phyloP scores from a whole-genome alignment of 2,797 vertebrate species.

The Cottoperca gobio region DNA sequence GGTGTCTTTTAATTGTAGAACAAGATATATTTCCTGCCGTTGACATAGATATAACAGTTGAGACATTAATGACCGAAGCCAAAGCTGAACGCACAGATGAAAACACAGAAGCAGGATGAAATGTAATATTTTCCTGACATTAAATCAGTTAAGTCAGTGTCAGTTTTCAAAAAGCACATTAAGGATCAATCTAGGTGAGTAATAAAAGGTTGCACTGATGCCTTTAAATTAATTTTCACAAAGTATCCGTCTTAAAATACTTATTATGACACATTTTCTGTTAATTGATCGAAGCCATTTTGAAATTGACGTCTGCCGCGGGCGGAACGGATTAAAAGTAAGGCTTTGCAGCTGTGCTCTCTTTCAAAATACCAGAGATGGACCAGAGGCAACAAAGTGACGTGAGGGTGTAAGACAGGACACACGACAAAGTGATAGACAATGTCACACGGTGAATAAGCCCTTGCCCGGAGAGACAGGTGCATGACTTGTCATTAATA shows the following conservation, averaged over 20 bases:
- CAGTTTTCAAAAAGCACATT: background rate
- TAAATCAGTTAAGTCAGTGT: background rate
- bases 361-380: conserved; percentile 50
- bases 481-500: conserved; percentile 56
- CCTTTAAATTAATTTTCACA: background rate
- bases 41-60: too few species aligned
- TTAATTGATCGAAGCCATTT: conserved; percentile 21
- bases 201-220: background rate
- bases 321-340: conserved; percentile 9
- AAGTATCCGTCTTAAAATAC: background rate
- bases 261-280: background rate
- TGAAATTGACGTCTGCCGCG: background rate
- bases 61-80: background rate
- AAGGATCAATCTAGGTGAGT: too few species aligned
- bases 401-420: conserved; percentile 43
- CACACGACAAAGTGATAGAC: conserved; percentile 57
- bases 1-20: too few species aligned
- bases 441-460: conserved; percentile 46
- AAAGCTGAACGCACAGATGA: background rate
- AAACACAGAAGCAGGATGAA: background rate
- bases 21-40: too few species aligned
- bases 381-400: conserved; percentile 66
- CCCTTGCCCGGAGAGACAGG: conserved; percentile 65
- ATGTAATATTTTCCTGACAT: background rate
- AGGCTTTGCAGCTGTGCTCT: conserved; percentile 58